Evolutionary conservation across 1,140 invertebrate species (phyloP), one percentile per base, ranked within the genome.

Genomic region (Drosophila setifemur): DNA sequence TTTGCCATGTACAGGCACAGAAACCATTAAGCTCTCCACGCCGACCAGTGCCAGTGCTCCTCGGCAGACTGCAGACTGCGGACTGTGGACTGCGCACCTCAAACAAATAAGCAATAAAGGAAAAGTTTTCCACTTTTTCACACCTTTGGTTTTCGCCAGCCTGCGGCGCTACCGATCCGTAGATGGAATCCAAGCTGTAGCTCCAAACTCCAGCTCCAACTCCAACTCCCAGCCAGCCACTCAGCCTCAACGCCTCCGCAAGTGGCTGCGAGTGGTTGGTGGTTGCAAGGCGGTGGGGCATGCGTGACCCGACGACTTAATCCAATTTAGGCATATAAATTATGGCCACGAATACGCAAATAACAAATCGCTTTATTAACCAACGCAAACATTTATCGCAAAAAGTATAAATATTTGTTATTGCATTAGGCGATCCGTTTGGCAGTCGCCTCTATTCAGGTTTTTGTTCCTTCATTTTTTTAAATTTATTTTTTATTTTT

Each of bases 381-480:
- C 81, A 86, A 86, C 75, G 81, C 81, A 86, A 86, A 86, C 81
- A 86, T 86, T 86, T 86, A 86, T 86, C 81, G 82, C 81, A 76
- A 87, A 86, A 81, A 86, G 81, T 86, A 86, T 86, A 86, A 86
- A 86, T 86, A 86, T 86, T 86, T 86, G 81, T 86, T 86, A 86
- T 86, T 86, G 81, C 81, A 81, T 86, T 81, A 86, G 72, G 76
- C 71, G 11, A 49, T 64, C 11, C 57, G 3, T 21, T 18, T 4
- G 19, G n/a, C n/a, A n/a, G n/a, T n/a, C n/a, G n/a, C n/a, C n/a
- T n/a, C n/a, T n/a, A n/a, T 9, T 11, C 8, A 21, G 9, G 1
- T 5, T 19, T 4, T 11, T n/a, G 2, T 11, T 12, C n/a, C 40
- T 14, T 12, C n/a, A n/a, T n/a, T n/a, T n/a, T n/a, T n/a, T n/a